Percentiles rank a stretch among this genome's conserved stretches.
Conservation (phyloP, 2,113 vertebrate species). For the Rattus rattus region DNA sequence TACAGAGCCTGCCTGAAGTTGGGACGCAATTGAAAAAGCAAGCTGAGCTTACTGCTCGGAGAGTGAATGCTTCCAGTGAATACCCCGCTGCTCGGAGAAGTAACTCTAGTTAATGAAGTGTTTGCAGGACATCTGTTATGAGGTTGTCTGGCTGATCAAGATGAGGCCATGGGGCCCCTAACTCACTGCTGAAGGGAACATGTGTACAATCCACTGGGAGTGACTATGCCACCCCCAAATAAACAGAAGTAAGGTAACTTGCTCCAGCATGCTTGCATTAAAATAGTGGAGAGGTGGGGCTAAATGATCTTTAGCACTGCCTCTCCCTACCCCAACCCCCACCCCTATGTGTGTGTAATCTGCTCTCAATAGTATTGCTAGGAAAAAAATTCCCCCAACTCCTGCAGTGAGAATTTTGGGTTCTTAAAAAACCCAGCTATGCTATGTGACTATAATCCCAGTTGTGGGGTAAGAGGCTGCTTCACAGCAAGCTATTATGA, state of each 20-base stretch:
- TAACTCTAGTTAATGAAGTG: background rate
- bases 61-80: background rate
- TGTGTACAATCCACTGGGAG: background rate
- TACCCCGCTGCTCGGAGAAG: background rate
- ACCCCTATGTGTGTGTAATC: no score
- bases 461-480: no score
- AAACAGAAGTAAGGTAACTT: background rate
- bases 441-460: no score
- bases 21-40: background rate
- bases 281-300: background rate
- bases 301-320: background rate
- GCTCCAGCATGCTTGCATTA: background rate
- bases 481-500: no score
- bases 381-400: background rate
- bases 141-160: background rate
- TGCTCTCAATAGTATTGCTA: background rate
- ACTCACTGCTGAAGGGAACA: background rate
- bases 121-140: background rate
- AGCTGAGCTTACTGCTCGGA: background rate
- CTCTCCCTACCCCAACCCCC: no score
- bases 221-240: background rate
- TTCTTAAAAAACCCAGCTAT: no score
- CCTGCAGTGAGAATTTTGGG: no score
- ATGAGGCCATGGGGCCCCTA: background rate
- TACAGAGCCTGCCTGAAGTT: background rate